These are phyloP conservation scores for Synchiropus splendidus DNA, from an alignment of 2,113 vertebrate genomes.

Conservation along the genomic window DNA sequence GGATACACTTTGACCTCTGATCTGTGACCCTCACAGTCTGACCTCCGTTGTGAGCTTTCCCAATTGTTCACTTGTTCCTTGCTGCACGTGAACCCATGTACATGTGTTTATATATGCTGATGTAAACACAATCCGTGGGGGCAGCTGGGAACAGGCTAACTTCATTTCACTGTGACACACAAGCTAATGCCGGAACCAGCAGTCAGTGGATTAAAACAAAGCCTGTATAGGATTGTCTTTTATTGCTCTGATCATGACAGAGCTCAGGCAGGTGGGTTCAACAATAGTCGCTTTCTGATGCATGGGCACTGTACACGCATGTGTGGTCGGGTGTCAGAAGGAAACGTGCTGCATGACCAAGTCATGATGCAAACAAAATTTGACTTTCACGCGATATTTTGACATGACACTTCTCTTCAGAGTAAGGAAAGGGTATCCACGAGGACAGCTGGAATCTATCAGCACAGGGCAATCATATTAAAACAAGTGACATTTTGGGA, in stretches of 20 bases:
- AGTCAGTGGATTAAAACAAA: constrained; percentile 44
- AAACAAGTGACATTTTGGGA: no score
- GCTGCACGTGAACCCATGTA: constrained; percentile 6
- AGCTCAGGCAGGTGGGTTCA: no score
- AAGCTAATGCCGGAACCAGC: constrained; percentile 51
- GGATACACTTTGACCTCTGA: constrained; percentile 12
- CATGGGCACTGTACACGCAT: no score
- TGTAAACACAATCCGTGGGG: constrained; percentile 25
- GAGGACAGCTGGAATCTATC: no score
- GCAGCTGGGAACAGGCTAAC: constrained; percentile 9
- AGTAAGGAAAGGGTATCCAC: no score
- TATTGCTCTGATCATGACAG: constrained; percentile 19
- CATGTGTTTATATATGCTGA: constrained; percentile 28
- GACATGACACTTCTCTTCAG: no score
- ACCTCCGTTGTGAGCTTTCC: constrained; percentile 13
- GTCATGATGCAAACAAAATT: no score
- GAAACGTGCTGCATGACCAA: no score
- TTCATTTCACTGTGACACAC: constrained; percentile 39
- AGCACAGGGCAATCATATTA: no score
- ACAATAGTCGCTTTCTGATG: no score
- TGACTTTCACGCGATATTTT: no score
- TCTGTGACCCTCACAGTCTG: constrained; percentile 13
- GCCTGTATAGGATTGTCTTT: constrained; percentile 31
- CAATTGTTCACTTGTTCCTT: constrained; percentile 17
- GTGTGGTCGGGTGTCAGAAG: no score